Percentiles rank a stretch among this genome's conserved stretches.
Evolutionary conservation across 2,888 invertebrate genomes (phyloP).

Genomic region (Beris chalybata): DNA sequence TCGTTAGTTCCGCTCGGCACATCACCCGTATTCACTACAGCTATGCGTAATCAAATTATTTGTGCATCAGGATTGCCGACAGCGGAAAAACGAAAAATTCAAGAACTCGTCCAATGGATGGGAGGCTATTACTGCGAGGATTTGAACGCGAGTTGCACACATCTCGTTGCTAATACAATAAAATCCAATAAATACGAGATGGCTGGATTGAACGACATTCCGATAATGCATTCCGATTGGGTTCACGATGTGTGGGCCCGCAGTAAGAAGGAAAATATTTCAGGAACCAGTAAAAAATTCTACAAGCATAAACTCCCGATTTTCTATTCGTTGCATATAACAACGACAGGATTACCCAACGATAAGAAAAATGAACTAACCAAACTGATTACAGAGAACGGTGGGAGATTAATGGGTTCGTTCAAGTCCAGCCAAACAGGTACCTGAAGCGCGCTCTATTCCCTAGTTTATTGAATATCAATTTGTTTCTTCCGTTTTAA

Average conservation of each 20-base stretch:
- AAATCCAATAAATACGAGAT: slow-evolving; percentile 76
- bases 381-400: slow-evolving; percentile 71
- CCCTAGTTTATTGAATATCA: too few species aligned
- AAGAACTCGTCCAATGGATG: slow-evolving; percentile 71
- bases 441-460: background rate
- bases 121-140: slow-evolving; percentile 70
- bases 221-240: slow-evolving; percentile 79
- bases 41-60: slow-evolving; percentile 74
- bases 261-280: slow-evolving; percentile 64
- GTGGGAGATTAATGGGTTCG: slow-evolving; percentile 63
- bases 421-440: slow-evolving; percentile 46
- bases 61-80: slow-evolving; percentile 66
- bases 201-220: slow-evolving; percentile 57
- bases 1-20: slow-evolving; percentile 73
- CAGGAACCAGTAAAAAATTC: slow-evolving; percentile 68
- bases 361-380: slow-evolving; percentile 60
- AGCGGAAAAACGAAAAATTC: slow-evolving; percentile 60
- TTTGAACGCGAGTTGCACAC: slow-evolving; percentile 71
- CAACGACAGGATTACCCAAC: slow-evolving; percentile 72
- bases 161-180: slow-evolving; percentile 77
- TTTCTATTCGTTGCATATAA: slow-evolving; percentile 77
- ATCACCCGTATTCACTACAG: slow-evolving; percentile 77
- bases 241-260: slow-evolving; percentile 77
- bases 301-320: slow-evolving; percentile 65
- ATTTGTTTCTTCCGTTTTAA: slow-evolving; percentile 44